Percentiles rank a stretch among this genome's conserved stretches.
Conservation (phyloP, 2,113 vertebrate genomes). For the Gorilla gorilla region DNA sequence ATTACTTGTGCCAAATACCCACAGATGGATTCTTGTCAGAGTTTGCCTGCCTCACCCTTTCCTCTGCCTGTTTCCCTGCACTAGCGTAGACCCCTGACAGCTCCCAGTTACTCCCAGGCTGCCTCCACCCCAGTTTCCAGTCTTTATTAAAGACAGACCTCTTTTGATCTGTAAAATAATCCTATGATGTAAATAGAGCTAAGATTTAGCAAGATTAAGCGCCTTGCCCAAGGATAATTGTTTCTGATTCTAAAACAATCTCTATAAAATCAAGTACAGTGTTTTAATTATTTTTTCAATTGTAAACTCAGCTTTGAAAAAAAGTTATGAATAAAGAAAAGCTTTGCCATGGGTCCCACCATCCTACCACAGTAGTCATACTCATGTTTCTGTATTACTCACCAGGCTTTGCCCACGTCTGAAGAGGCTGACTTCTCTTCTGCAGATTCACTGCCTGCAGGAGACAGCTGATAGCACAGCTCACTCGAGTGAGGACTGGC, state of each 20-base stretch:
- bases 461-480: not conserved
- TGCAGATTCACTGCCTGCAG: not conserved
- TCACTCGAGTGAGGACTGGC: not conserved
- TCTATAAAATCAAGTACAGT: not conserved
- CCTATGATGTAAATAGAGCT: not conserved
- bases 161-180: not conserved
- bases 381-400: not conserved
- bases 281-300: not conserved
- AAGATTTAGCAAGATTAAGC: not conserved
- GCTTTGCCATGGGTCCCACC: not conserved
- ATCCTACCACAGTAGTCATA: not conserved
- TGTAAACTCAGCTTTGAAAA: not conserved
- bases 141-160: not conserved
- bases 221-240: not conserved
- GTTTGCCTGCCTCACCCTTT: not conserved
- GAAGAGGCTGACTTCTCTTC: not conserved
- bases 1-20: not conserved
- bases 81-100: not conserved
- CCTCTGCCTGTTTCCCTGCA: not conserved
- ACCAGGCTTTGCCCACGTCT: not conserved
- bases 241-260: not conserved
- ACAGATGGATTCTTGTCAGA: not conserved
- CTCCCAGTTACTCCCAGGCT: not conserved
- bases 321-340: not conserved
- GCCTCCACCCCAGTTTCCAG: not conserved